phyloP scores from a whole-genome alignment of 2,113 vertebrate genomes.

The Cochlearius cochlearius region DNA sequence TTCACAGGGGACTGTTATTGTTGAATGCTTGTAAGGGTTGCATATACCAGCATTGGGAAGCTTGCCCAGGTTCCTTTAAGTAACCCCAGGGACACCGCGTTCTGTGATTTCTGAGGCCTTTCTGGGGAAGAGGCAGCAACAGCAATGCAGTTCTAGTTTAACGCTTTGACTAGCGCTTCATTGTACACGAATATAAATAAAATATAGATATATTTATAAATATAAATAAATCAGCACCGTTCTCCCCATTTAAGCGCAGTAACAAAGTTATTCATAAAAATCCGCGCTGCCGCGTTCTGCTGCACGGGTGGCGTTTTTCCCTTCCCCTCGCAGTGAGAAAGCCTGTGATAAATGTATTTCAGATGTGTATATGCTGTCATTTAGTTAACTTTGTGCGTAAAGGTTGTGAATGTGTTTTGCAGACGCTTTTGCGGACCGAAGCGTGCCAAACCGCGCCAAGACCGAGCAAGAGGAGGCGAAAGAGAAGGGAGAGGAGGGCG shows the following conservation, averaged over 20 bases:
- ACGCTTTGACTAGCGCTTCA: not conserved
- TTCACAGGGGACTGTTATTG: not conserved
- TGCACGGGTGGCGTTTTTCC: not conserved
- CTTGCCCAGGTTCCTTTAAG: conserved; percentile 53
- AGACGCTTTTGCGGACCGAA: not conserved
- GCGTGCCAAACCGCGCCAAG: not conserved
- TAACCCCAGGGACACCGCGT: not conserved
- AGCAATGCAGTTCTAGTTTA: not conserved
- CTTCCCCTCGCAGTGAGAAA: not conserved
- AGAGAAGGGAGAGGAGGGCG: not conserved
- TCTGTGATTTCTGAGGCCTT: conserved; percentile 10
- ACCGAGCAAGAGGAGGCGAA: not conserved
- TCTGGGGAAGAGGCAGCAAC: not conserved
- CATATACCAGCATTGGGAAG: conserved; percentile 52
- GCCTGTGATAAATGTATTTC: not conserved
- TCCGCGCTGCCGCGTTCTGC: not conserved
- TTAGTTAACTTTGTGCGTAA: not conserved
- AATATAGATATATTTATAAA: no score
- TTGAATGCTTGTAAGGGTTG: conserved; percentile 44
- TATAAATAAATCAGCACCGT: conserved; percentile 3
- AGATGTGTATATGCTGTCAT: not conserved
- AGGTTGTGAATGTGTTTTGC: not conserved
- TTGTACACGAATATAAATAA: no score
- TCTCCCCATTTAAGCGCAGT: not conserved
- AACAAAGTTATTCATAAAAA: not conserved